Conservation (phyloP, 2,797 vertebrate genomes). For the Peromyscus attwateri region DNA sequence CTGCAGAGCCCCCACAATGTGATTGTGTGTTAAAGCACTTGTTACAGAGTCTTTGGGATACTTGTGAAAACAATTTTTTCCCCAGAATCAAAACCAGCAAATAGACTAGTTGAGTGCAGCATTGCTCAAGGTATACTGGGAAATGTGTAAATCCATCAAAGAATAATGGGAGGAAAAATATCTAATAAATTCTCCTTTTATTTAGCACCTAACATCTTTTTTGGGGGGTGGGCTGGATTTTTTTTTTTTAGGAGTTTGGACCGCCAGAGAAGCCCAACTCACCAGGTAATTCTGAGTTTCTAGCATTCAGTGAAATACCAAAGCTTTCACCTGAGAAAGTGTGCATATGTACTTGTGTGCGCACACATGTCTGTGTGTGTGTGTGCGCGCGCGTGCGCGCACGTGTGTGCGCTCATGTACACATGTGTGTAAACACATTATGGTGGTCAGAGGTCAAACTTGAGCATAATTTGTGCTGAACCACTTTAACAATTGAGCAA, state of each 20-base stretch:
- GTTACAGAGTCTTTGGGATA: constrained; percentile 11
- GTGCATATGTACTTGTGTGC: neutral
- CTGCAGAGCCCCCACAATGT: neutral
- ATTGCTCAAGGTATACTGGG: neutral
- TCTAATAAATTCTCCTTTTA: constrained; percentile 11
- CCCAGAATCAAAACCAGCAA: constrained; percentile 27
- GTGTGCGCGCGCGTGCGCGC: too few relatives aligned
- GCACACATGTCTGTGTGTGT: rapidly evolving
- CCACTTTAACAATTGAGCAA: neutral
- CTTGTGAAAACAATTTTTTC: neutral
- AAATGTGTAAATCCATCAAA: constrained; percentile 35
- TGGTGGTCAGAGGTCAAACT: neutral
- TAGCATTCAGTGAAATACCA: neutral
- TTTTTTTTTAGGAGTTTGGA: neutral
- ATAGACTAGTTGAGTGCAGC: neutral
- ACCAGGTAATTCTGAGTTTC: neutral
- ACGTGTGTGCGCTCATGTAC: neutral
- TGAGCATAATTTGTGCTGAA: neutral
- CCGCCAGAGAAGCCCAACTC: neutral
- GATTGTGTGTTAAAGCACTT: neutral
- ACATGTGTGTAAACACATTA: neutral
- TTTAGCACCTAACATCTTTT: neutral
- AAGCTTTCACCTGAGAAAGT: neutral
- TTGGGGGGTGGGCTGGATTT: too few relatives aligned
- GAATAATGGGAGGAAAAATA: neutral